phyloP scores from a whole-genome alignment of 2,797 vertebrate genomes.

The Myiothlypis coronata region DNA sequence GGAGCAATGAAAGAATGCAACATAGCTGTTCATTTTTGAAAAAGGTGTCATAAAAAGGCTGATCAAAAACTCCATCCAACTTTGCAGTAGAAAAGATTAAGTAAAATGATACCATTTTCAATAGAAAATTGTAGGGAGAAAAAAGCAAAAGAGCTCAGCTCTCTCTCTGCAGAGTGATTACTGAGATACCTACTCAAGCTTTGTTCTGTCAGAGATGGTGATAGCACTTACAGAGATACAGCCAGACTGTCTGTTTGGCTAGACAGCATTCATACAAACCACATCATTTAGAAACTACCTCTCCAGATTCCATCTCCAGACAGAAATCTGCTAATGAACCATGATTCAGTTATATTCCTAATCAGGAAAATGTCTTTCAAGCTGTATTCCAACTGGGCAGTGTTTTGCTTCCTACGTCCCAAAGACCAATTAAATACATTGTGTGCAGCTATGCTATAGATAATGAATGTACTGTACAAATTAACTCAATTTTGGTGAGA shows the following conservation, averaged over 20 bases:
- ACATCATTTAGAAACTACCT: slow-evolving; percentile 44
- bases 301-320: slow-evolving; percentile 15
- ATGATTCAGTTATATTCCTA: slow-evolving; percentile 66
- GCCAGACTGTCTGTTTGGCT: slow-evolving; percentile 63
- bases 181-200: slow-evolving; percentile 37
- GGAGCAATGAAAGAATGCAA: not conserved
- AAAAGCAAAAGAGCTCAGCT: slow-evolving; percentile 24
- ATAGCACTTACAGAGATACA: slow-evolving; percentile 17
- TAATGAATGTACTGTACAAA: not conserved
- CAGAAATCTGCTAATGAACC: slow-evolving; percentile 53
- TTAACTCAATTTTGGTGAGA: not conserved
- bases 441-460: not conserved
- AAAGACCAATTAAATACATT: slow-evolving; percentile 42
- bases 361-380: slow-evolving; percentile 57
- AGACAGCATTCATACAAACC: slow-evolving; percentile 50
- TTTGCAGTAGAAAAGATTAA: slow-evolving; percentile 21
- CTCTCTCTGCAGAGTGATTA: not conserved
- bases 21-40: not conserved
- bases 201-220: slow-evolving; percentile 49
- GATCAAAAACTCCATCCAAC: slow-evolving; percentile 32
- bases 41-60: not conserved
- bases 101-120: slow-evolving; percentile 44
- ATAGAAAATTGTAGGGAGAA: slow-evolving; percentile 16
- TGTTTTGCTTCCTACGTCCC: slow-evolving; percentile 43
- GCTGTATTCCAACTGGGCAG: not conserved